Conservation (phyloP, 1,140 invertebrate genomes). For the Brachionus asplanchnoidis region DNA sequence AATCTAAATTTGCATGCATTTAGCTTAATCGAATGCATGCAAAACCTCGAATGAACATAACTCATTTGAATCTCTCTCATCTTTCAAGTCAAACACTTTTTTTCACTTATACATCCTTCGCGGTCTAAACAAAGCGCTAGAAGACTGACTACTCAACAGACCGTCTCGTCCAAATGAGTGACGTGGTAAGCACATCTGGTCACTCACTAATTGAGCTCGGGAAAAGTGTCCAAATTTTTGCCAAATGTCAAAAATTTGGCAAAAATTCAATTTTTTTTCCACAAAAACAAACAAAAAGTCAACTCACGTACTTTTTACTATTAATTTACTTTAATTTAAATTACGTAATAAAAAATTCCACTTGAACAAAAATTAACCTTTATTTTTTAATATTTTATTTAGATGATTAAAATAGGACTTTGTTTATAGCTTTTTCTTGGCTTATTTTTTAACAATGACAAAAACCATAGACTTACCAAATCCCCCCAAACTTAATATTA, state of each 20-base stretch:
- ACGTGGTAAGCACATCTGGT: background rate
- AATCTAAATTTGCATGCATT: background rate
- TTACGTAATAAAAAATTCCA: background rate
- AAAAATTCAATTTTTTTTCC: background rate
- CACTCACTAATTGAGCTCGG: background rate
- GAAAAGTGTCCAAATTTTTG: background rate
- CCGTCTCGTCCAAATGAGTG: background rate
- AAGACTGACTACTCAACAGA: background rate
- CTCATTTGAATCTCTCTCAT: background rate
- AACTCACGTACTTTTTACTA: background rate
- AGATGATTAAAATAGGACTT: background rate
- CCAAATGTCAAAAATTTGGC: background rate
- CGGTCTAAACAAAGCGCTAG: background rate
- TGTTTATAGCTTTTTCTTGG: background rate
- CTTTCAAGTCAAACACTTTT: background rate
- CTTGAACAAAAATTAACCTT: background rate
- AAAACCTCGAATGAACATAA: background rate
- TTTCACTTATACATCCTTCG: background rate
- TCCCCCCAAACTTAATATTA: background rate
- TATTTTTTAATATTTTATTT: background rate
- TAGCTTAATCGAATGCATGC: background rate
- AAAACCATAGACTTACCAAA: background rate
- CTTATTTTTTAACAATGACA: background rate
- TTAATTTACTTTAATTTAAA: background rate
- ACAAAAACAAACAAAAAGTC: background rate